Percentiles rank a stretch among this genome's conserved stretches.
phyloP scores from a whole-genome alignment of 2,888 invertebrate genomes.

The Omphaloscelis lunosa region DNA sequence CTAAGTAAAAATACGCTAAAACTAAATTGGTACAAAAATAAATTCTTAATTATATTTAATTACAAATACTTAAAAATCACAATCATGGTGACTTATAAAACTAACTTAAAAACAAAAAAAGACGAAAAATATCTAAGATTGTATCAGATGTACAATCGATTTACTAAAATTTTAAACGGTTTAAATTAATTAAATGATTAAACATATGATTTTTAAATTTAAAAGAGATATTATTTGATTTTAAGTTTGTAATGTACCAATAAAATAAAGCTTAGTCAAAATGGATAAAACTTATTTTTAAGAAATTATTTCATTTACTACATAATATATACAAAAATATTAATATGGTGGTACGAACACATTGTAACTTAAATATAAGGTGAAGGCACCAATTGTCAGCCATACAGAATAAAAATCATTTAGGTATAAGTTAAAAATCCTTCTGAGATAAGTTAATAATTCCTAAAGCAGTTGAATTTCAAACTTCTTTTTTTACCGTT shows the following conservation, averaged over 20 bases:
- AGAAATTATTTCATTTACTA: constrained; percentile 60
- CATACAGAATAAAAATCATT: background rate
- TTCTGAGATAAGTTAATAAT: constrained; percentile 17
- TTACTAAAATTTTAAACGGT: background rate
- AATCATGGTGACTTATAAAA: constrained; percentile 83
- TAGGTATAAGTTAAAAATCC: constrained; percentile 12
- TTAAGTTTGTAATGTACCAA: constrained; percentile 47
- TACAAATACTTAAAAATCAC: constrained; percentile 85
- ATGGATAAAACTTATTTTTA: constrained; percentile 52
- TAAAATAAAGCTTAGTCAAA: constrained; percentile 52
- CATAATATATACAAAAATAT: constrained; percentile 72
- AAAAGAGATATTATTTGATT: constrained; percentile 33
- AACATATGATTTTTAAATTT: constrained; percentile 6
- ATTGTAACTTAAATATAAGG: constrained; percentile 63
- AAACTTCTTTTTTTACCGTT: background rate
- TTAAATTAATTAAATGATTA: constrained; percentile 9
- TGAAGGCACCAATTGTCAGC: constrained; percentile 41
- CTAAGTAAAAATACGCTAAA: constrained; percentile 67
- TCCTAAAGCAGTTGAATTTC: background rate
- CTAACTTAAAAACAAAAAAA: constrained; percentile 67
- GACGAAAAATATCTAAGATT: constrained; percentile 27
- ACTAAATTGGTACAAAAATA: constrained; percentile 87
- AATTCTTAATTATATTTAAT: constrained; percentile 76
- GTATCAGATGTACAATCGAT: constrained; percentile 57
- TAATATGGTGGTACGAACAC: constrained; percentile 83